A percentile compares a stretch with the other conserved stretches of the same genome.
Evolutionary conservation across 2,888 invertebrate species (phyloP).

Genomic region (Apamea monoglypha): DNA sequence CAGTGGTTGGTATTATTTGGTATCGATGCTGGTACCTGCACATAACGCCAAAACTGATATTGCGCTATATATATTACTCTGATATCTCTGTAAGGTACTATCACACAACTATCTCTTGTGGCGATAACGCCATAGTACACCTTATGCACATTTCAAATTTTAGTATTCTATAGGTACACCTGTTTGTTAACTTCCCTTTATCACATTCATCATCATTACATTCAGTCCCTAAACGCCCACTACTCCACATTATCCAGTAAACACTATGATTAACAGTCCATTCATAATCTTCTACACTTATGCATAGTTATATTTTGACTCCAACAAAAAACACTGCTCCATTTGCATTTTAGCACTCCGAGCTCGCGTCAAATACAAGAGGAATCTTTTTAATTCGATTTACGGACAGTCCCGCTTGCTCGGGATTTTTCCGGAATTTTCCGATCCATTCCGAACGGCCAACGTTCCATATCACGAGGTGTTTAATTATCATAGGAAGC

Average conservation of each 20-base stretch:
- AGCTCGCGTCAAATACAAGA: slow-evolving; percentile 24
- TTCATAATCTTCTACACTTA: neutral
- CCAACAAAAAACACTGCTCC: slow-evolving; percentile 9
- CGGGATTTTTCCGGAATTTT: slow-evolving; percentile 32
- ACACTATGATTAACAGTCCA: neutral
- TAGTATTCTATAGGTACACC: neutral
- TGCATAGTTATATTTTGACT: neutral
- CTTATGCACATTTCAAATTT: neutral
- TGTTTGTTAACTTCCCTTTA: neutral
- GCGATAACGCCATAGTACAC: neutral
- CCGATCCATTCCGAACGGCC: slow-evolving; percentile 21
- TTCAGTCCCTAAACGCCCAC: neutral
- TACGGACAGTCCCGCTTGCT: slow-evolving; percentile 13
- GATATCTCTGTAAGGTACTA: neutral
- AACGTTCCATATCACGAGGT: slow-evolving; percentile 10
- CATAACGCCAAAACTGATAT: neutral
- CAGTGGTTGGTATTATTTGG: neutral
- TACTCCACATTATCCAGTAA: neutral
- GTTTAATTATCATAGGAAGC: slow-evolving; percentile 19
- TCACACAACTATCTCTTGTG: neutral
- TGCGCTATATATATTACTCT: neutral
- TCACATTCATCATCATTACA: neutral
- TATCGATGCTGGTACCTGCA: neutral
- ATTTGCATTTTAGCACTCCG: slow-evolving; percentile 39
- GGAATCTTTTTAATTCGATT: slow-evolving; percentile 55